Evolutionary conservation across 2,888 invertebrate species (phyloP).

Genomic region (Sarcophaga variegata): DNA sequence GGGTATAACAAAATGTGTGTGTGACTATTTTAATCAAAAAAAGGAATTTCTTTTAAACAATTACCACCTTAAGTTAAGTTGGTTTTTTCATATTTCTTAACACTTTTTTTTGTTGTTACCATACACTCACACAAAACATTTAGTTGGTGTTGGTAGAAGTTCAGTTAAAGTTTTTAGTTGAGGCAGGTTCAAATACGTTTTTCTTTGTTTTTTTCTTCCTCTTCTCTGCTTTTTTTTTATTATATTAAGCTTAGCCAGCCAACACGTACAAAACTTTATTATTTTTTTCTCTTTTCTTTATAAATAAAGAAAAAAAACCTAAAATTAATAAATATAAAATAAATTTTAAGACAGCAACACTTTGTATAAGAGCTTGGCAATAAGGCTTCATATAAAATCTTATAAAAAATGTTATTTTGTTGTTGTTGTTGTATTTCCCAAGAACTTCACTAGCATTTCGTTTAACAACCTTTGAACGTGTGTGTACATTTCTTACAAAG

Average conservation of each 20-base stretch:
- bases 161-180: conserved; percentile 47
- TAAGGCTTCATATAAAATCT: background rate
- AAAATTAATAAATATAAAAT: conserved; percentile 44
- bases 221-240: conserved; percentile 1
- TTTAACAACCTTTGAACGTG: background rate
- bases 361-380: conserved; percentile 9
- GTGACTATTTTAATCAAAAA: background rate
- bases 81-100: background rate
- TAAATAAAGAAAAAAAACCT: conserved; percentile 9
- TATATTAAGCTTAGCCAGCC: conserved; percentile 32
- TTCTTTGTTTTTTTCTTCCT: background rate
- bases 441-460: background rate
- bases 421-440: background rate
- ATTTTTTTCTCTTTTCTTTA: conserved; percentile 17
- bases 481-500: background rate
- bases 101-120: too few relatives aligned
- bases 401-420: too few relatives aligned
- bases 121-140: too few relatives aligned
- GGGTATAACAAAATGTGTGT: background rate
- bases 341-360: conserved; percentile 7
- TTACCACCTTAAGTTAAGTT: background rate
- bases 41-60: background rate
- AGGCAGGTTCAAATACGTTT: conserved; percentile 59
- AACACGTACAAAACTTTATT: conserved; percentile 66
- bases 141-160: conserved; percentile 12